phyloP scores from a whole-genome alignment of 2,888 invertebrate species.

The Sarcophaga carnaria region DNA sequence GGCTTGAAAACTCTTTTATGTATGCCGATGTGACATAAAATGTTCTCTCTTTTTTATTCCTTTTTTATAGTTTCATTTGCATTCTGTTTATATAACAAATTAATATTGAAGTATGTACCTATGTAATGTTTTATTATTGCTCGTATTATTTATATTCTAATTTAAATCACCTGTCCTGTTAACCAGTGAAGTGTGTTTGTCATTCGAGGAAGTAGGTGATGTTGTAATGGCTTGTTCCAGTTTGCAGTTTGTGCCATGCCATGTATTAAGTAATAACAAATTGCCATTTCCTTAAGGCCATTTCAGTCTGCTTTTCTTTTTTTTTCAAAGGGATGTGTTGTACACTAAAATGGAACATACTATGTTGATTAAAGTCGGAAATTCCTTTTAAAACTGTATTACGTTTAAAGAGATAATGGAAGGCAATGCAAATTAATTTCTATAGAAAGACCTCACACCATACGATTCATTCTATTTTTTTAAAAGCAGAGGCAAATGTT shows the following conservation, averaged over 20 bases:
- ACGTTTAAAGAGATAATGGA: background rate
- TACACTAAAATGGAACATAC: background rate
- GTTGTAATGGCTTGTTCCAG: conserved; percentile 37
- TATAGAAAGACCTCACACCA: conserved; percentile 32
- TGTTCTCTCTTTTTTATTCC: background rate
- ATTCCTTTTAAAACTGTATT: background rate
- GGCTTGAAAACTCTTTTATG: conserved; percentile 47
- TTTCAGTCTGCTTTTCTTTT: background rate
- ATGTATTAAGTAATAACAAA: conserved; percentile 19
- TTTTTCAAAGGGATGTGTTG: background rate
- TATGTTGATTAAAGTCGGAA: conserved; percentile 13
- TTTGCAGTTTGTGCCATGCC: conserved; percentile 13
- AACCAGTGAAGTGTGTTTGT: background rate
- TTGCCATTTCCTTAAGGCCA: conserved; percentile 41
- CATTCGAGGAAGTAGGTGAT: conserved; percentile 54
- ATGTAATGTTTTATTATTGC: conserved; percentile 3
- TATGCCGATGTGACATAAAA: conserved; percentile 30
- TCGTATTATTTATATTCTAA: background rate
- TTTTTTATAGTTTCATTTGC: too few relatives aligned
- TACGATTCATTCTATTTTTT: background rate
- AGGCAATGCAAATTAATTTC: background rate
- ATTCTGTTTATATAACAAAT: background rate
- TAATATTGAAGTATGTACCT: background rate
- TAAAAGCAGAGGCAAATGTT: background rate
- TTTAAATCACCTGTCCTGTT: background rate